Conservation (phyloP, 2,888 invertebrate species). For the Cybosia mesomella region DNA sequence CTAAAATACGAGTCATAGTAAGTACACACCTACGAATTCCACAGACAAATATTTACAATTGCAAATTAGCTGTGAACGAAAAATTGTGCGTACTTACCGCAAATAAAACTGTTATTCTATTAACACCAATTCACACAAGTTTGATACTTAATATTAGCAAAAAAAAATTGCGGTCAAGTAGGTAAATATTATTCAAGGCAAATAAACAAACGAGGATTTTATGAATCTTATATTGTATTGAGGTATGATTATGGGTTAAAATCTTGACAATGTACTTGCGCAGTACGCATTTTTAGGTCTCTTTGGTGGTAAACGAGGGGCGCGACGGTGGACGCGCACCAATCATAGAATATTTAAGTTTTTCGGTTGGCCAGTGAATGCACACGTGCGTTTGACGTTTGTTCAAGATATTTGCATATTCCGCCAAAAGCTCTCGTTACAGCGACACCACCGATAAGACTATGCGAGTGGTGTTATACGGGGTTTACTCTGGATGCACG, state of each 20-base stretch:
- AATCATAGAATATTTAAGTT: no score
- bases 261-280: no score
- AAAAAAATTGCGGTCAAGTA: slow-evolving; percentile 27
- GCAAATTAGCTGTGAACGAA: slow-evolving; percentile 26
- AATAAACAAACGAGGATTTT: neutral
- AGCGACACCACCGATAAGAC: neutral
- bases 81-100: slow-evolving; percentile 43
- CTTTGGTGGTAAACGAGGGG: no score
- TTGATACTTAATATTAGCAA: slow-evolving; percentile 36
- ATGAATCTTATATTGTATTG: neutral
- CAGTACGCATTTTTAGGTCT: no score
- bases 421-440: no score
- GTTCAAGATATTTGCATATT: no score
- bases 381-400: no score
- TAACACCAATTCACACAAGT: slow-evolving; percentile 55
- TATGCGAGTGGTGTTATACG: neutral
- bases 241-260: neutral
- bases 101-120: slow-evolving; percentile 48
- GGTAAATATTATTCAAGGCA: slow-evolving; percentile 20
- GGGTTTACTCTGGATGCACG: neutral
- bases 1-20: slow-evolving; percentile 37
- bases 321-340: no score
- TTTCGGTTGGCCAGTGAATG: no score
- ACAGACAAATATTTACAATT: slow-evolving; percentile 41
- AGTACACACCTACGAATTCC: slow-evolving; percentile 22